Base-by-base conservation (phyloP, 2,888 invertebrate species). In the Mactromeris polynyma region DNA sequence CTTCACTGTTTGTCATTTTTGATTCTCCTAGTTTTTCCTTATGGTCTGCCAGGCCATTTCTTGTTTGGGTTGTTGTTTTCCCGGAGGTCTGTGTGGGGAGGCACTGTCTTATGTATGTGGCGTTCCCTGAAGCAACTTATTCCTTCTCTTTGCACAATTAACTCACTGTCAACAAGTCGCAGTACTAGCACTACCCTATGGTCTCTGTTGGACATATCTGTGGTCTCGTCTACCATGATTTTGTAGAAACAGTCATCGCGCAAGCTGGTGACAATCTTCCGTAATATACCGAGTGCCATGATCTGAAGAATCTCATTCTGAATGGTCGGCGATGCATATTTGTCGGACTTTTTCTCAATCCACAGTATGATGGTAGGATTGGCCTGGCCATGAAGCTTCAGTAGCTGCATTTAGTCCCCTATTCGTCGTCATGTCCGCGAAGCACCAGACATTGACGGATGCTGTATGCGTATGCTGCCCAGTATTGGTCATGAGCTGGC, bases 111-210 rank as follows among this genome's bases (percentile, higher is more conserved):
- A n/a, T n/a, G n/a, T n/a, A n/a, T n/a, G n/a, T n/a, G n/a, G n/a
- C n/a, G n/a, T n/a, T n/a, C n/a, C n/a, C n/a, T n/a, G n/a, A n/a
- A n/a, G n/a, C n/a, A n/a, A n/a, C n/a, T n/a, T n/a, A n/a, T n/a
- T n/a, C n/a, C n/a, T n/a, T n/a, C n/a, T n/a, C n/a, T n/a, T n/a
- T n/a, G 90, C 40, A 84, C 89, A 26, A 82, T 73, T 14, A 93
- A 69, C 51, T 91, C 69, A 78, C 85, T 78, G 36, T 92, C 88
- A 2, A 93, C 90, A 38, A 87, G 92, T 69, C 92, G 81, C 14
- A 94, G 3, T 9, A 90, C 90, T 58, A 93, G 54, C 42, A 93
- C 93, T 54, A 93, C 79, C 83, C n/a, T n/a, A n/a, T 94, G 94
- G 58, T 94, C 93, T 33, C 84, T 81, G 85, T 93, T 94, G 26